Evolutionary conservation across 2,113 vertebrate genomes (phyloP), one percentile per base, ranked within the genome.

Genomic region (Osmerus eperlanus): DNA sequence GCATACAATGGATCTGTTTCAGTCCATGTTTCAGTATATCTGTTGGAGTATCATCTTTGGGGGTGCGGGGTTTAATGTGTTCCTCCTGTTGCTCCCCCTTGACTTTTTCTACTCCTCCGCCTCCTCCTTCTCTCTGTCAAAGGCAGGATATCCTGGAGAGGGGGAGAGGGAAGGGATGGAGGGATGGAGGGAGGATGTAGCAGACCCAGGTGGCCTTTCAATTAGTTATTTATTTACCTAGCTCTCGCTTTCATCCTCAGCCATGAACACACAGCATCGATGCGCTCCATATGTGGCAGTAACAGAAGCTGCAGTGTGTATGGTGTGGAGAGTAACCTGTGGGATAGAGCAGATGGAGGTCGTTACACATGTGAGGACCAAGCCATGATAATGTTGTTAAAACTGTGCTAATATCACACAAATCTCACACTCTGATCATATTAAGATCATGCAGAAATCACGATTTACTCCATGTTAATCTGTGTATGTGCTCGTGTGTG

Each of bases 141-240:
- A 83, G 76, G 81, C 78, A 85, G 87, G 87, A 89, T 85, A 79
- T 90, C 87, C 86, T 85, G 54, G 56, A 25, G 23, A 68, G 80
- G 73, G 73, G 55, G 67, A 74, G 79, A 19, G 41, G 70, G 18
- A 47, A 6, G 14, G 32, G 68, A 32, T n/a, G 67, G 52, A 18
- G 13, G 61, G 74, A 74, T 56, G 52, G 1, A 5, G 66, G 63
- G 74, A 28, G 53, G 62, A 65, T 69, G 55, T 64, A 28, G 71
- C 73, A 79, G 79, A 80, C 74, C 68, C 81, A 86, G 83, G 75
- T 86, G 86, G 67, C 16, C 52, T 16, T 9, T 18, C 19, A 64
- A 3, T 62, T 62, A 62, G 13, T 29, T 62, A 62, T 62, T 62
- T 62, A 29, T 14, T 25, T 29, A 29, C 13, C 60, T 5, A 4